Evolutionary conservation across 1,140 invertebrate species (phyloP), one percentile per base, ranked within the genome.

Genomic region (Leptinotarsa lineolata): DNA sequence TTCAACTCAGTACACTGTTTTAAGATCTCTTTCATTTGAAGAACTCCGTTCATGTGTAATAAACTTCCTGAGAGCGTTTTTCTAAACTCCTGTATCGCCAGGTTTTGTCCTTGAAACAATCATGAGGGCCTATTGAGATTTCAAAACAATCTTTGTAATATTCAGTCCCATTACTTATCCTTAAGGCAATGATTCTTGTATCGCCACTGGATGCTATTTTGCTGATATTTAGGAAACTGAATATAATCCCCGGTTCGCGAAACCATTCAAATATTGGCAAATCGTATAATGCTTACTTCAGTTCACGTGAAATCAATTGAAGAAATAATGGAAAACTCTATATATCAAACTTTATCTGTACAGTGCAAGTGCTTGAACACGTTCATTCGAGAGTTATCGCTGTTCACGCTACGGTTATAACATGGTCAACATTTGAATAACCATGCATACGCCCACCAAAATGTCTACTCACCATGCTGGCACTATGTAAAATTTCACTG

Each of bases 261-360:
- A 54, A 54, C n/a, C 48, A 54, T 54, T 18, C 15, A n/a, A 54
- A 54, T 13, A 54, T 54, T 54, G 48, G 48, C 0, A 15, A 16
- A 54, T 5, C 48, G n/a, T 18, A 54, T 5, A 54, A 54, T 8
- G n/a, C 48, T 54, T 8, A 54, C 48, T 54, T 13, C 4, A 11
- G 30, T 39, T 39, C 30, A 54, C n/a, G 16, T 54, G 48, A 54
- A 54, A 54, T 54, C n/a, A 54, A 54, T 54, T 5, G 48, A 54
- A 54, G n/a, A 54, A 54, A 54, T 54, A 16, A 54, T 18, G 15
- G 48, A 54, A 54, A 54, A 54, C 48, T 54, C 48, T 18, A 54
- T 54, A 54, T 54, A 54, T 54, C 48, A 54, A 54, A 54, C 48
- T 54, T 54, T 54, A 54, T 54, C 48, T 54, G 48, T n/a, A 54